Conservation (phyloP, 2,888 invertebrate species). For the Ligdia adustata region DNA sequence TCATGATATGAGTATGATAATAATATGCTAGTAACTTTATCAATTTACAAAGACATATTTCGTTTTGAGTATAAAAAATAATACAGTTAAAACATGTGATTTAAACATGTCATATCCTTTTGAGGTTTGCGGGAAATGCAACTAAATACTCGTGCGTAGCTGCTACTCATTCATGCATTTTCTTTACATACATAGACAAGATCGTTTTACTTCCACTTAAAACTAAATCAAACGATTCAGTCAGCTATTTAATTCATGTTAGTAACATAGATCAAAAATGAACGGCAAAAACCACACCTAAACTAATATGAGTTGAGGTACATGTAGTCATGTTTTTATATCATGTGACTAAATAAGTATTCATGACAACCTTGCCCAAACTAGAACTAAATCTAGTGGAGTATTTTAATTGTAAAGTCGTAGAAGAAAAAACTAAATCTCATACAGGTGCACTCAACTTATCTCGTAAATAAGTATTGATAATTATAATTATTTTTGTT, state of each 20-base stretch:
- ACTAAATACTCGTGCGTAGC: too few relatives aligned
- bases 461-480: background rate
- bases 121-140: too few relatives aligned
- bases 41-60: too few relatives aligned
- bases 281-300: conserved; percentile 15
- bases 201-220: background rate
- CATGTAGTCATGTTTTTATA: background rate
- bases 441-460: background rate
- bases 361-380: background rate
- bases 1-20: too few relatives aligned
- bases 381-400: too few relatives aligned
- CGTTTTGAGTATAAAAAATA: too few relatives aligned
- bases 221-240: background rate
- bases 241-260: conserved; percentile 7
- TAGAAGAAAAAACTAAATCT: background rate
- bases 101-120: too few relatives aligned
- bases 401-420: too few relatives aligned
- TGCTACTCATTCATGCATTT: too few relatives aligned
- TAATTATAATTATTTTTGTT: too few relatives aligned
- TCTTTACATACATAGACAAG: background rate
- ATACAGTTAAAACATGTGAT: too few relatives aligned
- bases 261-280: conserved; percentile 1
- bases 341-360: conserved; percentile 1
- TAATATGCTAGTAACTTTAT: too few relatives aligned
- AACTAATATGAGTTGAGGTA: background rate